Percentiles rank a stretch among this genome's conserved stretches.
Conservation (phyloP, 2,797 vertebrate species). For the Gymnothorax reevesii region DNA sequence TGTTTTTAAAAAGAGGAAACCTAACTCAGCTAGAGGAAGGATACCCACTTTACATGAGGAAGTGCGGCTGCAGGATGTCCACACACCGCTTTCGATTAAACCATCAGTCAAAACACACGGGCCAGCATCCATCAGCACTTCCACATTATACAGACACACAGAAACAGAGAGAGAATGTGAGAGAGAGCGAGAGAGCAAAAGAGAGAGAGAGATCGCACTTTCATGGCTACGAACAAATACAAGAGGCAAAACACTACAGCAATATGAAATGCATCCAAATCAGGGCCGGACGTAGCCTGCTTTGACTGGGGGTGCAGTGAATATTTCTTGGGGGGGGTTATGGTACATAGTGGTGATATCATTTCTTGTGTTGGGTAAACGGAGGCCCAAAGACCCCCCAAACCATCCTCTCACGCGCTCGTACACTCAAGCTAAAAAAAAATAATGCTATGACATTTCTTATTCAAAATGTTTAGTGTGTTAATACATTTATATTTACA, state of each 20-base stretch:
- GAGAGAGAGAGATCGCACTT: constrained; percentile 28
- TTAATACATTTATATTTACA: too few relatives aligned
- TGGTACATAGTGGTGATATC: too few relatives aligned
- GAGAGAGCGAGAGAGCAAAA: not conserved
- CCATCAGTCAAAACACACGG: constrained; percentile 69
- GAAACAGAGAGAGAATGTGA: not conserved
- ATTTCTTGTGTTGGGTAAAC: too few relatives aligned
- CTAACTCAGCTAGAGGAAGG: constrained; percentile 84
- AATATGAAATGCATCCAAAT: constrained; percentile 14
- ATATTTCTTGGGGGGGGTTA: too few relatives aligned
- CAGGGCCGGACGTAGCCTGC: too few relatives aligned
- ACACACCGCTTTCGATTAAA: constrained; percentile 83
- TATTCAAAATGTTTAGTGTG: too few relatives aligned
- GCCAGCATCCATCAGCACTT: not conserved
- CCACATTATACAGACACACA: too few relatives aligned
- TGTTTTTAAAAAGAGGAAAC: constrained; percentile 81
- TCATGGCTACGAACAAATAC: constrained; percentile 54
- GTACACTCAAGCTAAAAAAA: too few relatives aligned
- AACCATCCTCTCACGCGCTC: too few relatives aligned
- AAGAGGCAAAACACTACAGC: constrained; percentile 31
- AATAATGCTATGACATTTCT: too few relatives aligned
- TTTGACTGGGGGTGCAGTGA: too few relatives aligned
- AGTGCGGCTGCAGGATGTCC: constrained; percentile 91
- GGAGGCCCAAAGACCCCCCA: too few relatives aligned
- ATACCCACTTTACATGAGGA: constrained; percentile 93